Conservation (phyloP, 2,797 vertebrate species). For the Podarcis lilfordi region DNA sequence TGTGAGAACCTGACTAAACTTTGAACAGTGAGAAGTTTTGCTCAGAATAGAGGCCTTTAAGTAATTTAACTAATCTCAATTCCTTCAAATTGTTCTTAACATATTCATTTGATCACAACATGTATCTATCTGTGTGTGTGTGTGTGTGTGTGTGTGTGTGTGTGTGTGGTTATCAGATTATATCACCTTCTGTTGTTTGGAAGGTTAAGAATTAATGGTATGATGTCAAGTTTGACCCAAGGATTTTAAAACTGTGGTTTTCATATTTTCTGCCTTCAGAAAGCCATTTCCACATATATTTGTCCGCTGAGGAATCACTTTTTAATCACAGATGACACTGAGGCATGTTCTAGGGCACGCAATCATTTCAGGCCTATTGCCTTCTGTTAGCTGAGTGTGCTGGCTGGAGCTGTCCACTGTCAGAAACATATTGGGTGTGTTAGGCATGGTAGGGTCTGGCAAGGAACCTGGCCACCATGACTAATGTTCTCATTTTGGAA, state of each 20-base stretch:
- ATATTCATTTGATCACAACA: not conserved
- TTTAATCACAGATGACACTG: not conserved
- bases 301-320: not conserved
- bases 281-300: not conserved
- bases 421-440: not conserved
- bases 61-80: not conserved
- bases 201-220: not conserved
- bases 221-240: not conserved
- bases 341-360: not conserved
- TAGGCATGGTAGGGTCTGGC: not conserved
- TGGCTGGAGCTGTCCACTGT: not conserved
- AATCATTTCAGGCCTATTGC: not conserved
- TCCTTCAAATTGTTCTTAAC: not conserved
- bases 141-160: no score
- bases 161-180: no score
- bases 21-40: not conserved
- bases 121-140: no score
- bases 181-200: not conserved
- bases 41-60: not conserved
- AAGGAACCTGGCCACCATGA: not conserved
- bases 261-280: not conserved
- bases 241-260: not conserved
- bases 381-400: not conserved
- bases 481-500: not conserved
- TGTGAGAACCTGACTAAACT: not conserved